Evolutionary conservation across 2,888 invertebrate species (phyloP), one percentile per base, ranked within the genome.

Genomic region (Diarsia dahlii): DNA sequence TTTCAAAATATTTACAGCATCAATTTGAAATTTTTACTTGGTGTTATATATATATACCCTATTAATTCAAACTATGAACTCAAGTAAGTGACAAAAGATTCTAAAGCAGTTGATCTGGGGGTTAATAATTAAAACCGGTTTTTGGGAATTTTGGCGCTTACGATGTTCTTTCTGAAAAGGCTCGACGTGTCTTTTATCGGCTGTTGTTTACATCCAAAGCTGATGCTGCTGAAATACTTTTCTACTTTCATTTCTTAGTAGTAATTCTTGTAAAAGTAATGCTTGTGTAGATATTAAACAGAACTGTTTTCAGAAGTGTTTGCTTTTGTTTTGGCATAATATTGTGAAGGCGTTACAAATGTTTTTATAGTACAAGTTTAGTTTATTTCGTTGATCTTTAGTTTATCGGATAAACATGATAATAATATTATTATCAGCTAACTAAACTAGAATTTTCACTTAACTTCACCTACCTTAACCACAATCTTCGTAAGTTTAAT

Each of bases 221-320:
- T 81, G 66, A 56, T 74, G 50, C n/a, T n/a, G n/a, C n/a, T n/a
- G n/a, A n/a, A n/a, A n/a, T 3, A 34, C 3, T 39, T 39, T 39
- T 39, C 6, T 39, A 0, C 8, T 39, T 39, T 39, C 39, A 6
- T 39, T 66, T 2, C 20, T 66, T 28, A 3, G 45, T 28, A 3
- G 45, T 12, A 34, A n/a, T 62, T 60, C 13, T 23, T 23, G 39
- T 58, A 66, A 56, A n/a, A 52, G 18, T 48, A 23, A 70, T 52
- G 34, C 66, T 75, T 46, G 67, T 34, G 13, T 23, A 66, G 18
- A 46, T 56, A 18, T n/a, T 39, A 13, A 66, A 62, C 34, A n/a
- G 50, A 70, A 58, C 34, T 28, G 13, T 34, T 65, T 58, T 13
- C 18, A 0, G 60, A 65, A 34, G 13, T 80, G 60, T 75, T 80